Base-by-base conservation (phyloP, 1,140 invertebrate genomes). In the Rhyacophila brunnea region DNA sequence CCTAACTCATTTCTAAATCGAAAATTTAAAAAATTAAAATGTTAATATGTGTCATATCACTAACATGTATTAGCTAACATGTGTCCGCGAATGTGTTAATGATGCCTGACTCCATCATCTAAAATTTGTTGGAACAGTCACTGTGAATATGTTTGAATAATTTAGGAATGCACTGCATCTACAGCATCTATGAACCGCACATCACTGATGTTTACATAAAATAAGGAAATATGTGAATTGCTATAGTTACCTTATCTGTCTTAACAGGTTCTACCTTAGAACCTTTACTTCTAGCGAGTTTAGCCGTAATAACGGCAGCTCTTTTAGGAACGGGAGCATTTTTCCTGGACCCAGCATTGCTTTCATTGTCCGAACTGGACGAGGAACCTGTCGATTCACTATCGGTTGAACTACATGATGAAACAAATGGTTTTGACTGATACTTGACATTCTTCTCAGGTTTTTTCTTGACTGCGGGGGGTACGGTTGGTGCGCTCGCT, bases 401-500 rank as follows among this genome's bases (percentile, higher is more conserved):
- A 7, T 72, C 67, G 4, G 68, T 72, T 1, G 80, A 80, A 64
- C 71, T 77, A 17, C 72, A 72, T 9, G 78, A 78, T 53, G 70
- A 73, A 6, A 72, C 60, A 34, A 70, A 64, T 10, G 71, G 67
- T 60, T 78, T 78, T 5, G 71, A 72, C 58, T 72, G 70, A 14
- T 68, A 67, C 18, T 67, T 60, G 40, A 62, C 49, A 50, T 57
- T 58, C 71, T 67, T 51, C 18, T 67, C 59, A 40, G 66, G 32
- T 67, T 63, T 68, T 69, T 65, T 65, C 50, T 60, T 60, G n/a
- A 58, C 63, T 9, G 64, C n/a, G 0, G 59, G 62, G n/a, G 63
- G 56, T 15, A 44, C 42, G 32, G 47, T 56, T n/a, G 57, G 7
- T 34, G 58, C 51, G 28, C 49, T 63, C 10, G 52, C 60, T 32